Evolutionary conservation across 2,113 vertebrate species (phyloP).

Genomic region (Bufo gargarizans): DNA sequence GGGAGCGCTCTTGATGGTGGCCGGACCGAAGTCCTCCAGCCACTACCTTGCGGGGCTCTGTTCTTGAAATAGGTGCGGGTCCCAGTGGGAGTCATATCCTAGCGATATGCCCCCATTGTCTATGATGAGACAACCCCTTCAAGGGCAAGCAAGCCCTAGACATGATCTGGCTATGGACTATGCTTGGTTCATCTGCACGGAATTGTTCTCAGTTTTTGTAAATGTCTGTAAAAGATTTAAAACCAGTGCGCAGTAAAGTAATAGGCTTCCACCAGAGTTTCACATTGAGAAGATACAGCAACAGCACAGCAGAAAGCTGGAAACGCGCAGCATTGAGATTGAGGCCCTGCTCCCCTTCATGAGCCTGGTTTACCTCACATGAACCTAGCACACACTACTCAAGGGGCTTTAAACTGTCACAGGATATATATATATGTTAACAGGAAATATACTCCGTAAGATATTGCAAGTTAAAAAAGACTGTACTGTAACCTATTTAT

Average conservation of each 20-base stretch:
- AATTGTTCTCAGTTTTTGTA: neutral
- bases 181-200: neutral
- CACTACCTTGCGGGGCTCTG: too few relatives aligned
- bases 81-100: too few relatives aligned
- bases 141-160: neutral
- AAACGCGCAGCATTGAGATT: neutral
- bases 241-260: too few relatives aligned
- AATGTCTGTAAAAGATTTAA: neutral
- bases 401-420: neutral
- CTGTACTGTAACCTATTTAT: neutral
- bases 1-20: too few relatives aligned
- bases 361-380: slow-evolving; percentile 15
- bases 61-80: too few relatives aligned
- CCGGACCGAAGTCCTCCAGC: too few relatives aligned
- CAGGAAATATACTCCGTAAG: neutral
- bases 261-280: neutral
- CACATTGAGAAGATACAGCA: neutral
- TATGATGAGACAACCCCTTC: too few relatives aligned
- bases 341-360: slow-evolving; percentile 28
- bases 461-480: too few relatives aligned
- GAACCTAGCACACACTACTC: slow-evolving; percentile 7
- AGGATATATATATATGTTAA: slow-evolving; percentile 9
- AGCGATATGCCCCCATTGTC: too few relatives aligned
- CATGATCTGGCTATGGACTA: slow-evolving; percentile 6
- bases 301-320: neutral